Evolutionary conservation across 2,113 vertebrate genomes (phyloP).

Genomic region (Cyphomyrus plagiostoma): DNA sequence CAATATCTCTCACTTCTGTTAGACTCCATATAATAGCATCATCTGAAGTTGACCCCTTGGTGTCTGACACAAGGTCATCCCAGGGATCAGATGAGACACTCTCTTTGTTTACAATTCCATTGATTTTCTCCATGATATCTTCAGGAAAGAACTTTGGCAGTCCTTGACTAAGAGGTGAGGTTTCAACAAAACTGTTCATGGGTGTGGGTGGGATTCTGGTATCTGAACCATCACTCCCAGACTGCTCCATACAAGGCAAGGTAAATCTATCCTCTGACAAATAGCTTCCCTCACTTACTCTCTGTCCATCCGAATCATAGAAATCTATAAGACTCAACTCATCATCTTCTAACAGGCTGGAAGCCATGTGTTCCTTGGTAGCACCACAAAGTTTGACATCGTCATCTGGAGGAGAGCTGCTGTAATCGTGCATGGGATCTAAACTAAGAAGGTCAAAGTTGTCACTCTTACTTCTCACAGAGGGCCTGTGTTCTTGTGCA

Average conservation of each 20-base stretch:
- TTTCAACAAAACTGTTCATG: slow-evolving; percentile 79
- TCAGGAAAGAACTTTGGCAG: slow-evolving; percentile 70
- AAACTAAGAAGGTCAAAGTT: slow-evolving; percentile 78
- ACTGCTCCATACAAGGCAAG: slow-evolving; percentile 42
- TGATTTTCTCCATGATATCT: slow-evolving; percentile 67
- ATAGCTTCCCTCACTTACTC: slow-evolving; percentile 42
- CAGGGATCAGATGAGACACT: slow-evolving; percentile 70
- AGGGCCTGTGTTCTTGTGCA: slow-evolving; percentile 65
- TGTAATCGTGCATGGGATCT: slow-evolving; percentile 60
- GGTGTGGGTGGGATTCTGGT: slow-evolving; percentile 75
- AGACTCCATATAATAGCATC: slow-evolving; percentile 62
- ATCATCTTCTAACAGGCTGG: slow-evolving; percentile 61
- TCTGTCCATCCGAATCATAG: slow-evolving; percentile 52
- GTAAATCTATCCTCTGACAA: slow-evolving; percentile 46
- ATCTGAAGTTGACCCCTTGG: slow-evolving; percentile 48
- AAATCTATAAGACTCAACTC: slow-evolving; percentile 65
- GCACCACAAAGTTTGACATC: slow-evolving; percentile 45
- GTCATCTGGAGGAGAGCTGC: slow-evolving; percentile 52
- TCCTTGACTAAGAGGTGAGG: slow-evolving; percentile 67
- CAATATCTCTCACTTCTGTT: slow-evolving; percentile 49
- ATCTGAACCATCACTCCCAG: slow-evolving; percentile 48
- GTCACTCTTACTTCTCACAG: slow-evolving; percentile 54
- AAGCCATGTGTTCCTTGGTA: slow-evolving; percentile 43
- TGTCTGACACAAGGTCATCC: slow-evolving; percentile 73
- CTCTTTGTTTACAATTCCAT: slow-evolving; percentile 54